A percentile compares a stretch with the other conserved stretches of the same genome.
phyloP scores from a whole-genome alignment of 92 coral and sea anemone species.

The Micromussa lordhowensis region DNA sequence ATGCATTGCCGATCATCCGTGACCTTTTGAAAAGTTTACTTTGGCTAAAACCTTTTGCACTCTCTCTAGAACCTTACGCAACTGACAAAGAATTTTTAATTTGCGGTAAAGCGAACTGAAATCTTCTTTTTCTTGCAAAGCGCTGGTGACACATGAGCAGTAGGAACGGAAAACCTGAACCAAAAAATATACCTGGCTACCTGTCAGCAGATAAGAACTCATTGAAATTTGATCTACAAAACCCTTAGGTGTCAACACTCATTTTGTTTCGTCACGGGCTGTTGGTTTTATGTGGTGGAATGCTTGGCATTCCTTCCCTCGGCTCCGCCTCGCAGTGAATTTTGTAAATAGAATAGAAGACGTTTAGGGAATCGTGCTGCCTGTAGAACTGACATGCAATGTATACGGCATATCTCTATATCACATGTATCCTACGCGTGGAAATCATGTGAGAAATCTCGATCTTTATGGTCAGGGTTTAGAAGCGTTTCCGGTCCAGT shows the following conservation, averaged over 20 bases:
- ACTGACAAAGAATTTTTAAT: neutral
- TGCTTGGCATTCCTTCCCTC: constrained; percentile 60
- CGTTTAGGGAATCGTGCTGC: neutral
- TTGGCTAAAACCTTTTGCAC: neutral
- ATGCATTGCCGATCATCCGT: constrained; percentile 25
- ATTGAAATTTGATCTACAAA: constrained; percentile 48
- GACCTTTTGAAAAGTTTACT: constrained; percentile 25
- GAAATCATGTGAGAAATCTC: constrained; percentile 33
- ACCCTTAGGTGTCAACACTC: constrained; percentile 26
- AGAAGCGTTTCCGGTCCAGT: constrained; percentile 44
- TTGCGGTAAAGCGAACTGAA: neutral
- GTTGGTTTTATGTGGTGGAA: constrained; percentile 72
- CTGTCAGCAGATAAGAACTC: constrained; percentile 16
- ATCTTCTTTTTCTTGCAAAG: neutral
- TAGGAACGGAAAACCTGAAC: neutral
- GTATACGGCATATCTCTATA: neutral
- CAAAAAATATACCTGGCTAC: constrained; percentile 18
- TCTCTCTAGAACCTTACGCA: constrained; percentile 5
- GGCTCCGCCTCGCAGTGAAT: constrained; percentile 59
- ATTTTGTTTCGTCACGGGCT: constrained; percentile 56
- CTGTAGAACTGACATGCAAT: neutral
- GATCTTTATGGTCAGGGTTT: constrained; percentile 12
- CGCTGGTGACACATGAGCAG: neutral
- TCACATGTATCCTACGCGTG: neutral
- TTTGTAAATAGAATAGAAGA: neutral